Evolutionary conservation across 2,113 vertebrate species (phyloP), one percentile per base, ranked within the genome.

Genomic region (Odocoileus virginianus): DNA sequence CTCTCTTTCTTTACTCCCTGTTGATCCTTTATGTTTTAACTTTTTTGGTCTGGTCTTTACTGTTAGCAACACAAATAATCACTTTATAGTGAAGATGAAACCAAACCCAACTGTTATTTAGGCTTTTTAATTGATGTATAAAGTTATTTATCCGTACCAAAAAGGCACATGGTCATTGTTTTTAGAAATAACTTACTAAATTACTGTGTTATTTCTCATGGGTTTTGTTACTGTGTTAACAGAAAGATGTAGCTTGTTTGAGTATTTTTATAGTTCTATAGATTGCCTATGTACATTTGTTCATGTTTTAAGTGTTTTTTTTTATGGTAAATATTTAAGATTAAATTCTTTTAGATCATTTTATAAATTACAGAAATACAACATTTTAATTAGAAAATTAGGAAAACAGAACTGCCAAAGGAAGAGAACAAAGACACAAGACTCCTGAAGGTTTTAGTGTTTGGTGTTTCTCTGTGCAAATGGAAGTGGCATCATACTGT

Each of bases 291-390:
- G 12, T 23, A 89, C 50, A 74, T 84, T 88, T 33, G 47, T 81
- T 92, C 90, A 85, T 89, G 0, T 79, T 47, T 78, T 94, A 87
- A 82, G 8, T 89, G 33, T 27, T 57, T 93, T 89, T 67, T 89
- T 71, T 87, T 81, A n/a, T 90, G 36, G 23, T 87, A 90, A 79
- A 90, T 64, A 92, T 71, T 92, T 97, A 84, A 95, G 74, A 92
- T 83, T 89, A 64, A 54, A 28, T 92, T 87, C 28, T 58, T 88
- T 79, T 30, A 84, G 88, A 76, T 71, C 23, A 0, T 60, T 94
- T 67, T 43, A 17, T 47, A 54, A 94, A 88, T 91, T 78, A 79
- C 3, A 58, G 60, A 85, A 88, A 25, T 67, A 92, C 17, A 76
- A 7, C 55, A 74, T 84, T 95, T 95, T 89, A 93, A 28, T 88